A percentile compares a stretch with the other conserved stretches of the same genome.
Conservation (phyloP, 2,888 invertebrate genomes). For the Deilephila porcellus region DNA sequence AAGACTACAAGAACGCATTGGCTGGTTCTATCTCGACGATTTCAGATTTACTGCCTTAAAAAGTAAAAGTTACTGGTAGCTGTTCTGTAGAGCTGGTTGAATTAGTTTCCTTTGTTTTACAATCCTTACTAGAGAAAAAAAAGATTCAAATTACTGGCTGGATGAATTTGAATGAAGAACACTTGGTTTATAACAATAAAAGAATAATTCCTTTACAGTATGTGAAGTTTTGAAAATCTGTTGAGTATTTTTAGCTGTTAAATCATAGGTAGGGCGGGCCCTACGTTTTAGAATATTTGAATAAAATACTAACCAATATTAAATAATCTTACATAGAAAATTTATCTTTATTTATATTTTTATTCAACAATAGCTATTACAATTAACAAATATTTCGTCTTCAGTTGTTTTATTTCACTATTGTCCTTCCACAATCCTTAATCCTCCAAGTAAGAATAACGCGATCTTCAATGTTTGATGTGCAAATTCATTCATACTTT, state of each 20-base stretch:
- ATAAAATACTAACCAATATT: too few relatives aligned
- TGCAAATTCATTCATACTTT: slow-evolving; percentile 1
- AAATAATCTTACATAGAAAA: too few relatives aligned
- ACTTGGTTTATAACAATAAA: background rate
- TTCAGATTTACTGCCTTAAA: slow-evolving; percentile 32
- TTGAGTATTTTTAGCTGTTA: too few relatives aligned
- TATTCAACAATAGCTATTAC: too few relatives aligned
- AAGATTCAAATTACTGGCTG: background rate
- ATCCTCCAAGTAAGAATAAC: background rate
- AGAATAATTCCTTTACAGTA: too few relatives aligned
- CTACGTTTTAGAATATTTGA: too few relatives aligned
- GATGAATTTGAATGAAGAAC: background rate
- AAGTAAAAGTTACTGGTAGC: slow-evolving; percentile 11
- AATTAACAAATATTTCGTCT: too few relatives aligned
- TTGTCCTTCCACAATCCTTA: background rate
- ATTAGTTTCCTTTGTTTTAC: background rate
- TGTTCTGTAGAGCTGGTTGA: background rate
- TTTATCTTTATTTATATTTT: too few relatives aligned
- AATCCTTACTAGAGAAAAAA: background rate
- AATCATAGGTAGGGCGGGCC: too few relatives aligned
- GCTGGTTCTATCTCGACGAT: slow-evolving; percentile 33
- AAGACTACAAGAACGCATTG: slow-evolving; percentile 46
- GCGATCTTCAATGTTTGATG: background rate
- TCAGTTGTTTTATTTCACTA: too few relatives aligned
- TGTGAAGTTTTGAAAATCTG: too few relatives aligned